Base-by-base conservation (phyloP, 1,140 invertebrate genomes). In the Steinernema khuongi region DNA sequence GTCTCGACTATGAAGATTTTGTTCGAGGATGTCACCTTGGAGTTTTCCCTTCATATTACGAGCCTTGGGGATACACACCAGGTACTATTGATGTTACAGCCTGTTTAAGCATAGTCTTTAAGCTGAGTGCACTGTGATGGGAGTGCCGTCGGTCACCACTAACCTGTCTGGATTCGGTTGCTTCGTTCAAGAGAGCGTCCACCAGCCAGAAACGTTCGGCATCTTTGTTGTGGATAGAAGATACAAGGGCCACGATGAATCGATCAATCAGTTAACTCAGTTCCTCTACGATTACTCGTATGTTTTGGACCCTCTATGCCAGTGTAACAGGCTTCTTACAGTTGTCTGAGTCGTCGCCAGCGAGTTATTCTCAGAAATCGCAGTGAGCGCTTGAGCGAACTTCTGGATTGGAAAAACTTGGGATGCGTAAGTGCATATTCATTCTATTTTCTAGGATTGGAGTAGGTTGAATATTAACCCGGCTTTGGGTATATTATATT, bases 101-200 rank as follows among this genome's bases (percentile, higher is more conserved):
- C 14, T 60, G 14, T 60, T 60, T 14, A 14, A 7, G 11, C 14
- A 14, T 22, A 17, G 19, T 33, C 28, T 32, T 81, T 41, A 31
- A 66, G 97, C 96, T 1, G 97, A 99, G 87, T 99, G 97, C 83
- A 99, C 97, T 0, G 95, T 99, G 2, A 98, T 99, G 96, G 97
- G 97, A 1, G 96, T 98, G 80, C 96, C 96, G 0, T 96, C 93
- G 80, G 90, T 98, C 69, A 96, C 95, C 0, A 99, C 96, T 11
- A 99, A 99, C 87, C 87, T 99, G 18, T 98, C 94, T 41, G 93
- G 93, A 94, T 99, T 99, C 87, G 97, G 97, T 26, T 99, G 96
- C 85, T 99, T 99, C 85, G 99, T 99, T 93, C 90, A 95, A 81
- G 94, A 99, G 81, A 94, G 99, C 83, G 93, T 99, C 72, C 92